These are phyloP conservation scores for Neosalanx taihuensis DNA, from an alignment of 2,797 vertebrate genomes.

Conservation along the genomic window DNA sequence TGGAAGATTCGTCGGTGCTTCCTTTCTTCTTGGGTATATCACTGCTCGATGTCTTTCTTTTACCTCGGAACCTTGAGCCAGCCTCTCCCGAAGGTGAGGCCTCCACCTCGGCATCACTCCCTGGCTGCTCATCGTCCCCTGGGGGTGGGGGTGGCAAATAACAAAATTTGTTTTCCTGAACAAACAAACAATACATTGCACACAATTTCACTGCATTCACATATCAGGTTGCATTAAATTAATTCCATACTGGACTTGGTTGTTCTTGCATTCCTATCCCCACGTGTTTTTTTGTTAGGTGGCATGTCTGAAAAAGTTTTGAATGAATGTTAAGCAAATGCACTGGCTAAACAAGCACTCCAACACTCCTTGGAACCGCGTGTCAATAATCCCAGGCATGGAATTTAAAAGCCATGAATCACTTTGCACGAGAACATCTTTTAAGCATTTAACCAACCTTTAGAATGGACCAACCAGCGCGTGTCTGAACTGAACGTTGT, in stretches of 20 bases:
- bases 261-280: constrained; percentile 24
- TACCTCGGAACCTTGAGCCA: constrained; percentile 23
- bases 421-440: no score
- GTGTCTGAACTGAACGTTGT: no score
- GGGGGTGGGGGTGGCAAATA: constrained; percentile 15
- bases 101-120: constrained; percentile 4
- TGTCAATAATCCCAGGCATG: not conserved
- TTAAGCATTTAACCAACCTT: no score
- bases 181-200: not conserved
- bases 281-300: constrained; percentile 64
- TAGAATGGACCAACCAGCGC: no score
- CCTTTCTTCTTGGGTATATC: constrained; percentile 37
- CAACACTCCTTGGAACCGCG: not conserved
- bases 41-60: constrained; percentile 52
- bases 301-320: constrained; percentile 60
- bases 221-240: not conserved
- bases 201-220: not conserved
- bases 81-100: constrained; percentile 19
- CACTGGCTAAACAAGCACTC: not conserved
- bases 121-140: constrained; percentile 33
- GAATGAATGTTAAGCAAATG: not conserved
- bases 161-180: not conserved
- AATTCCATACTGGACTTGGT: constrained; percentile 42
- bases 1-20: constrained; percentile 31
- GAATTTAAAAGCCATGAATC: no score